A percentile compares a stretch with the other conserved stretches of the same genome.
These are phyloP conservation scores for Taenioides sp. DNA, from an alignment of 2,797 vertebrate genomes.

Conservation along the genomic window DNA sequence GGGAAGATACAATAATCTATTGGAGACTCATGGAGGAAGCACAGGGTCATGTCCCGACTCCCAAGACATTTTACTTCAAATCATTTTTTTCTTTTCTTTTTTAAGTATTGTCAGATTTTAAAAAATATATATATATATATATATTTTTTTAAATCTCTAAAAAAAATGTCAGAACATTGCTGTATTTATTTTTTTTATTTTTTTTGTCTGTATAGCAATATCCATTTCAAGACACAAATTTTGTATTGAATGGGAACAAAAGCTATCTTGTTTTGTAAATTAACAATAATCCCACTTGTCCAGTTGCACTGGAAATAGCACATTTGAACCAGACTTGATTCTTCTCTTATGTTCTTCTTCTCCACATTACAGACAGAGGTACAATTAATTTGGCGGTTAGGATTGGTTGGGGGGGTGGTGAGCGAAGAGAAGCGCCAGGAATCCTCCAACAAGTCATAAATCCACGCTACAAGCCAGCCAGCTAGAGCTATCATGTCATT, in stretches of 20 bases:
- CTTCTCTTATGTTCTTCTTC: background rate
- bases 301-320: background rate
- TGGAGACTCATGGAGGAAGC: background rate
- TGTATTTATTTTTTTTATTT: too few relatives aligned
- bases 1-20: background rate
- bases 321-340: background rate
- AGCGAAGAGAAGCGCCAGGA: conserved; percentile 26
- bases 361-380: conserved; percentile 2
- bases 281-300: background rate
- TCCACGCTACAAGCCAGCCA: conserved; percentile 52
- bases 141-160: too few relatives aligned
- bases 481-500: conserved; percentile 59
- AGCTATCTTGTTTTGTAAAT: background rate
- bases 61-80: background rate
- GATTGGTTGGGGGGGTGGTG: conserved; percentile 11
- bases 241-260: too few relatives aligned
- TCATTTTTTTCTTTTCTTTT: background rate
- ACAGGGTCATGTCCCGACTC: background rate
- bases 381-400: conserved; percentile 8
- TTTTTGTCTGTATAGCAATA: background rate
- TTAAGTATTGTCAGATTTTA: background rate
- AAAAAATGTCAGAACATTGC: background rate
- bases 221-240: too few relatives aligned
- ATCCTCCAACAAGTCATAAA: conserved; percentile 55
- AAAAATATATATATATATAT: too few relatives aligned